Evolutionary conservation across 1,140 invertebrate genomes (phyloP).

Genomic region (Zaprionus davidi): DNA sequence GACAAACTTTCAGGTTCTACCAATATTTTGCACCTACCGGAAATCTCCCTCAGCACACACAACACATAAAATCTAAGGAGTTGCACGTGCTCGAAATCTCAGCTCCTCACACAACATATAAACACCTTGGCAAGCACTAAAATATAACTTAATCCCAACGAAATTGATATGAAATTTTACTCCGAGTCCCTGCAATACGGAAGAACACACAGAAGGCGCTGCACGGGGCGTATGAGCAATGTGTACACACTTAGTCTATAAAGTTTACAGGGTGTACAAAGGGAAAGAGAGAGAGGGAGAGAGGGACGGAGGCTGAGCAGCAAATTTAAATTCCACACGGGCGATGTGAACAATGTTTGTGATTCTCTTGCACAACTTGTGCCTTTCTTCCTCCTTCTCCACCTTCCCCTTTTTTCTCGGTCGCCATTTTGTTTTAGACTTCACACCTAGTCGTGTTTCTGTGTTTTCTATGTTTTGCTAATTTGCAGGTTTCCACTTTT

Average conservation of each 20-base stretch:
- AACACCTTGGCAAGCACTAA: conserved; percentile 74
- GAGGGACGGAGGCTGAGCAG: neutral
- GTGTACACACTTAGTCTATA: conserved; percentile 24
- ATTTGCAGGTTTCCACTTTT: conserved; percentile 59
- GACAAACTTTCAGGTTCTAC: conserved; percentile 55
- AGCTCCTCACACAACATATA: conserved; percentile 49
- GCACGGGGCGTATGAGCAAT: conserved; percentile 59
- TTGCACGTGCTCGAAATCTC: conserved; percentile 76
- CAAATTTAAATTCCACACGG: conserved; percentile 76
- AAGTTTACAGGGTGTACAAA: neutral
- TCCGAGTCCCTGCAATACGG: conserved; percentile 27
- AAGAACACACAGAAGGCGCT: neutral
- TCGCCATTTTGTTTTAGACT: conserved; percentile 48
- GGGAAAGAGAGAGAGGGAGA: neutral
- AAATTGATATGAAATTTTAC: conserved; percentile 79
- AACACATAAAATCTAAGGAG: conserved; percentile 67
- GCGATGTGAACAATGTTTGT: conserved; percentile 70
- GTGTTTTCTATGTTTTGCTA: conserved; percentile 52
- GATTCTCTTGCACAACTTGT: conserved; percentile 52
- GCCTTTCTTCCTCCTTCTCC: conserved; percentile 7
- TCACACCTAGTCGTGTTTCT: conserved; percentile 25
- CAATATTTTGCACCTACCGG: conserved; percentile 60
- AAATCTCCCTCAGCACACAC: conserved; percentile 52
- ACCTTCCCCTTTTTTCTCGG: neutral
- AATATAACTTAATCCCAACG: conserved; percentile 79